Percentiles rank a stretch among this genome's conserved stretches.
Conservation (phyloP, 2,888 invertebrate species). For the Cacoxenus indagator region DNA sequence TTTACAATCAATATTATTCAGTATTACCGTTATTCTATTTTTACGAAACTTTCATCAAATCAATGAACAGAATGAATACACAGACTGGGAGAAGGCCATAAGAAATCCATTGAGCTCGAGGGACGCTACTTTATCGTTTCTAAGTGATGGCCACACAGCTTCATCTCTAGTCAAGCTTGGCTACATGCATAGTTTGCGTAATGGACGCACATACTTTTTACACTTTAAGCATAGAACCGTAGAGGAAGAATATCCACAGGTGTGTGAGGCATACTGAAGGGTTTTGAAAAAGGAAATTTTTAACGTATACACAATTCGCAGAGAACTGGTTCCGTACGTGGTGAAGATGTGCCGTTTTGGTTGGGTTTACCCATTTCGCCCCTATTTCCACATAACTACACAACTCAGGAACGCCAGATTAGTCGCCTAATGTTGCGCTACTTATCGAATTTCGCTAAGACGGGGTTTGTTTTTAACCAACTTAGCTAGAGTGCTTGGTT, state of each 20-base stretch:
- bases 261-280: conserved; percentile 57
- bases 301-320: conserved; percentile 58
- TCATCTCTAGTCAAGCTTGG: conserved; percentile 86
- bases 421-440: conserved; percentile 86
- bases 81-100: conserved; percentile 93
- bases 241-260: conserved; percentile 84
- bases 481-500: neutral
- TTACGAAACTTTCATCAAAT: no score
- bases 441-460: conserved; percentile 88
- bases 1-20: no score
- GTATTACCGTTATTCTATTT: neutral
- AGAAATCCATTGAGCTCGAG: conserved; percentile 88
- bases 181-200: conserved; percentile 83
- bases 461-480: conserved; percentile 78
- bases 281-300: neutral
- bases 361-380: conserved; percentile 83
- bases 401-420: conserved; percentile 81
- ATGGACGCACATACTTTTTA: conserved; percentile 87
- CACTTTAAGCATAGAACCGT: conserved; percentile 90
- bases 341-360: conserved; percentile 89
- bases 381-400: conserved; percentile 83
- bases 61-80: conserved; percentile 86
- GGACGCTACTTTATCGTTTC: conserved; percentile 86
- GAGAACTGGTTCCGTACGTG: conserved; percentile 85
- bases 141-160: conserved; percentile 93